Percentiles rank a stretch among this genome's conserved stretches.
These are phyloP conservation scores for Pocillopora meandrina DNA, from an alignment of 92 coral and sea anemone genomes.

Conservation along the genomic window DNA sequence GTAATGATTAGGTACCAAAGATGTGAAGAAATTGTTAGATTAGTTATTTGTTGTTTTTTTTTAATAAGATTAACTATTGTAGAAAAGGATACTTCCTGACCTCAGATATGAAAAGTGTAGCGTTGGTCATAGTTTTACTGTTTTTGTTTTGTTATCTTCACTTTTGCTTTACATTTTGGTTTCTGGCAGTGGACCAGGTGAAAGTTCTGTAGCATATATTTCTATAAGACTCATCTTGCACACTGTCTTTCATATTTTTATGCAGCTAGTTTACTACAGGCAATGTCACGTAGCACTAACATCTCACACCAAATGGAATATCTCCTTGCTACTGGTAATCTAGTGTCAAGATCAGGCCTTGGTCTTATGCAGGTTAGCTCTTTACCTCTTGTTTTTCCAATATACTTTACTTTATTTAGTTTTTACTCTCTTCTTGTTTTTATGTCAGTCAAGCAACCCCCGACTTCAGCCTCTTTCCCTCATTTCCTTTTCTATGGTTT, in stretches of 20 bases:
- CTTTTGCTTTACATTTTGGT: background rate
- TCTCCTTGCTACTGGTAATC: conserved; percentile 87
- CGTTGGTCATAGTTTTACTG: too few species aligned
- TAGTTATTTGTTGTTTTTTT: too few species aligned
- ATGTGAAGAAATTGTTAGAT: too few species aligned
- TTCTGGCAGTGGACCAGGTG: background rate
- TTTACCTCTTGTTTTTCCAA: background rate
- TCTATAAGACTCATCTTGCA: background rate
- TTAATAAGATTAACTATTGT: too few species aligned
- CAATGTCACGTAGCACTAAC: conserved; percentile 61
- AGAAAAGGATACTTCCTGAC: too few species aligned
- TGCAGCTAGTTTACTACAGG: conserved; percentile 71
- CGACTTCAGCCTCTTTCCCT: too few species aligned
- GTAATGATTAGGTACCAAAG: too few species aligned
- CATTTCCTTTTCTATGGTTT: too few species aligned
- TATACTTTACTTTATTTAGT: background rate
- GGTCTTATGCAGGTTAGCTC: conserved; percentile 83
- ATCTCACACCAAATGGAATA: conserved; percentile 92
- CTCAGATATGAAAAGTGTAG: too few species aligned
- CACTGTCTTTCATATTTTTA: background rate
- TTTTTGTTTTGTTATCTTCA: too few species aligned
- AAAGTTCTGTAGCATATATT: background rate
- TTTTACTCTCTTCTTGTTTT: background rate
- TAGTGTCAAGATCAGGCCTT: conserved; percentile 77
- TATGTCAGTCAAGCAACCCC: too few species aligned